Percentiles rank a stretch among this genome's conserved stretches.
These are phyloP conservation scores for Agonum fuliginosum DNA, from an alignment of 2,888 invertebrate species.

Conservation along the genomic window DNA sequence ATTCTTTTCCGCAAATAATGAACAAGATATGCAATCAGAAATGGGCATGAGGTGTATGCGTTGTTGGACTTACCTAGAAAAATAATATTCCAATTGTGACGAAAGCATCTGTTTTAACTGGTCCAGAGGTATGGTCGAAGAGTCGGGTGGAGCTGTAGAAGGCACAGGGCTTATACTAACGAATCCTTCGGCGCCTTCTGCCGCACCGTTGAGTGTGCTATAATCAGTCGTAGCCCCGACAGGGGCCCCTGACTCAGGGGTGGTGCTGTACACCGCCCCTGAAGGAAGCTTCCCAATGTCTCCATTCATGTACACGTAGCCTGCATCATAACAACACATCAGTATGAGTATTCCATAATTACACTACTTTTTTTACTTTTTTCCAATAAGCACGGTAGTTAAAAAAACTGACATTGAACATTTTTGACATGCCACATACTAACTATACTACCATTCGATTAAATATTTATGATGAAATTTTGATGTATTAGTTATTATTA, in stretches of 20 bases:
- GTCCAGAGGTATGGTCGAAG: slow-evolving; percentile 79
- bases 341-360: slow-evolving; percentile 7
- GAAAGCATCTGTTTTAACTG: slow-evolving; percentile 87
- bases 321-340: slow-evolving; percentile 71
- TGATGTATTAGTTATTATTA: slow-evolving; percentile 17
- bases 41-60: neutral
- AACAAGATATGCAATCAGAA: neutral
- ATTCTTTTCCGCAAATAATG: too few relatives aligned
- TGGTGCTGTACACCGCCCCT: slow-evolving; percentile 81
- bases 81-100: slow-evolving; percentile 91
- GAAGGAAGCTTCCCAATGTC: slow-evolving; percentile 85
- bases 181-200: slow-evolving; percentile 71
- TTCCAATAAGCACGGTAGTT: neutral
- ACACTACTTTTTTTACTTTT: slow-evolving; percentile 28
- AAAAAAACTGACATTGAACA: slow-evolving; percentile 49
- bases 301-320: slow-evolving; percentile 89
- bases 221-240: slow-evolving; percentile 67
- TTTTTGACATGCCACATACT: slow-evolving; percentile 45
- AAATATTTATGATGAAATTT: slow-evolving; percentile 44
- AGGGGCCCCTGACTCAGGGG: slow-evolving; percentile 78
- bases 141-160: slow-evolving; percentile 73
- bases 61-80: slow-evolving; percentile 81
- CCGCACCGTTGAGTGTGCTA: slow-evolving; percentile 70
- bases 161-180: slow-evolving; percentile 70
- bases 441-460: slow-evolving; percentile 29